Evolutionary conservation across 2,888 invertebrate species (phyloP).

Genomic region (Cantharis nigra): DNA sequence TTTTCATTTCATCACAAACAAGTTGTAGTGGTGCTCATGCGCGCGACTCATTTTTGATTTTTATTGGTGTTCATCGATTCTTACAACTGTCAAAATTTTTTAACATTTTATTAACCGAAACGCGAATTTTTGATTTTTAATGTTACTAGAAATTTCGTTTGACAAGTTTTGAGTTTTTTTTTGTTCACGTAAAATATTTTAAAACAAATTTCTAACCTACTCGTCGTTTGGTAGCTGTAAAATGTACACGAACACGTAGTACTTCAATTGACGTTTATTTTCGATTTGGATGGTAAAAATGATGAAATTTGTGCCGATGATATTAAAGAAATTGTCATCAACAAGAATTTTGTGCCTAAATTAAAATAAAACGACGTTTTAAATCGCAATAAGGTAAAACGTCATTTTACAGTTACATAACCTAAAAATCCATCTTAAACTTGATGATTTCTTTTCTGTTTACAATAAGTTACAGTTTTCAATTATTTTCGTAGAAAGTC

Average conservation of each 20-base stretch:
- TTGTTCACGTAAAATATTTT: not conserved
- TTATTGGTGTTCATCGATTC: slow-evolving; percentile 21
- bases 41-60: slow-evolving; percentile 14
- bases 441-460: not conserved
- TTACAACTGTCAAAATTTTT: slow-evolving; percentile 22
- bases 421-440: not conserved
- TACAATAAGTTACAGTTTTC: not conserved
- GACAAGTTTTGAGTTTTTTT: not conserved
- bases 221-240: not conserved
- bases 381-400: not conserved
- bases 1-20: slow-evolving; percentile 43
- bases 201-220: not conserved
- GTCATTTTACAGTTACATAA: not conserved
- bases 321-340: not conserved
- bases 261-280: not conserved
- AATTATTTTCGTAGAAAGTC: not conserved
- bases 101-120: not conserved
- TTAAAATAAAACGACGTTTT: not conserved
- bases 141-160: slow-evolving; percentile 1
- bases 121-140: not conserved
- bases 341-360: not conserved
- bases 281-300: not conserved
- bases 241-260: not conserved
- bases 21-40: slow-evolving; percentile 16
- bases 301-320: not conserved